These are phyloP conservation scores for Gymnodraco acuticeps DNA, from an alignment of 2,797 vertebrate genomes.

Conservation along the genomic window DNA sequence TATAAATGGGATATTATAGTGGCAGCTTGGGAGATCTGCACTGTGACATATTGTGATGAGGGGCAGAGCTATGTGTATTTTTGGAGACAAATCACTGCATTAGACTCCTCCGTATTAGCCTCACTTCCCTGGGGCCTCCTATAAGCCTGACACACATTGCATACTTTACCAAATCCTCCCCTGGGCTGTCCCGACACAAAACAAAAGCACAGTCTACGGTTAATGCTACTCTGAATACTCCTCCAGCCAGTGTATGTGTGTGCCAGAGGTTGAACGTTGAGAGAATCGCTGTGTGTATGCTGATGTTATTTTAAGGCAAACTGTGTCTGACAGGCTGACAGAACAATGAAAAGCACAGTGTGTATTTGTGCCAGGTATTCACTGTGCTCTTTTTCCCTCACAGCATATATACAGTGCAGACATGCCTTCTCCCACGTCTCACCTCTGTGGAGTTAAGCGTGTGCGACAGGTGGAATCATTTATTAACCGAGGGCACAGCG, in stretches of 20 bases:
- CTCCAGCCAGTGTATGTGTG: constrained; percentile 21
- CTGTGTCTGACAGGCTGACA: constrained; percentile 45
- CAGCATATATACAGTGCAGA: constrained; percentile 6
- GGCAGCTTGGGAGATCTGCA: no score
- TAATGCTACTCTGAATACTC: constrained; percentile 29
- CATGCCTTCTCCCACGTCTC: background rate
- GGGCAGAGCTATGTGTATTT: no score
- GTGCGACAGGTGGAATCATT: constrained; percentile 76
- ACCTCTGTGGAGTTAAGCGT: constrained; percentile 57
- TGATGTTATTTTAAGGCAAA: constrained; percentile 18
- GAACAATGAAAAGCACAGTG: constrained; percentile 32
- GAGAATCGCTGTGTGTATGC: constrained; percentile 1
- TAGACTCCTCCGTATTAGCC: no score
- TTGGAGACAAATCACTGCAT: no score
- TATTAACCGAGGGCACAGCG: constrained; percentile 68
- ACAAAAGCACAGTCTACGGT: constrained; percentile 44
- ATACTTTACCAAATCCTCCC: constrained; percentile 11
- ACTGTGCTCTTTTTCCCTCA: background rate
- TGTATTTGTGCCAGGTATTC: constrained; percentile 36
- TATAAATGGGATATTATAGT: no score
- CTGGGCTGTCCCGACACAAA: constrained; percentile 9
- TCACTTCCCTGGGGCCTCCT: no score
- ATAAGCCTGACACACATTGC: background rate
- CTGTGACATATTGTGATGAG: no score
- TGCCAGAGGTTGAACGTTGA: constrained; percentile 25